A percentile compares a stretch with the other conserved stretches of the same genome.
Evolutionary conservation across 2,888 invertebrate species (phyloP).

Genomic region (Hedya salicella): DNA sequence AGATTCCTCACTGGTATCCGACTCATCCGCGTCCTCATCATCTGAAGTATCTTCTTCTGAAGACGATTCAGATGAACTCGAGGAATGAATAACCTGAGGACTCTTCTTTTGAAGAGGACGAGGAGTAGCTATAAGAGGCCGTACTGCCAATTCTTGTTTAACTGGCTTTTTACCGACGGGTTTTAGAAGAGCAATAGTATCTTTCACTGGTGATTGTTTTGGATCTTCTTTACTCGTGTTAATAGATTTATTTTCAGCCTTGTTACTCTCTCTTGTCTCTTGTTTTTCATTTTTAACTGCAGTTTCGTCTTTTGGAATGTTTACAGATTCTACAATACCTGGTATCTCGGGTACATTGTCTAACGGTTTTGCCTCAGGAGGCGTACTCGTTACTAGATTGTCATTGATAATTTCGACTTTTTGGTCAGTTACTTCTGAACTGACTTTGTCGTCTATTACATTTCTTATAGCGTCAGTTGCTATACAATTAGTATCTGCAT

Average conservation of each 20-base stretch:
- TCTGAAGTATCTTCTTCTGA: constrained; percentile 70
- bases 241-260: constrained; percentile 58
- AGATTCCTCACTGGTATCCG: constrained; percentile 74
- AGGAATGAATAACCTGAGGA: constrained; percentile 73
- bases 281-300: constrained; percentile 49
- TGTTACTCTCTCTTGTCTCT: constrained; percentile 58
- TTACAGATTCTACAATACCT: constrained; percentile 54
- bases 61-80: constrained; percentile 75
- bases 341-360: constrained; percentile 42
- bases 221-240: constrained; percentile 52
- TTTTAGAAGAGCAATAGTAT: constrained; percentile 34
- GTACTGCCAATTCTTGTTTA: constrained; percentile 83
- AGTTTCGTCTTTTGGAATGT: constrained; percentile 66
- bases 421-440: constrained; percentile 24
- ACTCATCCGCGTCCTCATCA: constrained; percentile 68
- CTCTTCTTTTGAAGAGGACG: constrained; percentile 85
- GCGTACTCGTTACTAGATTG: constrained; percentile 12
- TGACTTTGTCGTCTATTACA: constrained; percentile 14
- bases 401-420: constrained; percentile 31
- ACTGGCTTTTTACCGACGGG: constrained; percentile 62
- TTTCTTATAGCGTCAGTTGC: not conserved
- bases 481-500: not conserved
- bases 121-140: constrained; percentile 86
- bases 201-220: constrained; percentile 50
- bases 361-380: constrained; percentile 24